phyloP scores from a whole-genome alignment of 1,140 invertebrate species.

The Trialeurodes vaporariorum region DNA sequence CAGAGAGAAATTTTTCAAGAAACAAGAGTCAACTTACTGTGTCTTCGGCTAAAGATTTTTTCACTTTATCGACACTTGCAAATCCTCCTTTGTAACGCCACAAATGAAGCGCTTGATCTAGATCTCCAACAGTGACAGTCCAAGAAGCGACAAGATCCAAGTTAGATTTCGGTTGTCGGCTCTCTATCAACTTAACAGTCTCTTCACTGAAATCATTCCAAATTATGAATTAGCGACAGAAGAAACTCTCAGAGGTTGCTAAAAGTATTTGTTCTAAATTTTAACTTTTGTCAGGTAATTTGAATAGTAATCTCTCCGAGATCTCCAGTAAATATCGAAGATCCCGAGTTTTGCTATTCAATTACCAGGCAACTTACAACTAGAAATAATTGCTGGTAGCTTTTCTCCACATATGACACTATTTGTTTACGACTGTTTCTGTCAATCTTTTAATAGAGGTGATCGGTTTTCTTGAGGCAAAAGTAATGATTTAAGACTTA shows the following conservation, averaged over 20 bases:
- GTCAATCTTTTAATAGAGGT: too few relatives aligned
- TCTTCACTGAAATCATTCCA: conserved; percentile 51
- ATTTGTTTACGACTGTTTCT: too few relatives aligned
- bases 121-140: conserved; percentile 89
- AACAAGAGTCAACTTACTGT: conserved; percentile 41
- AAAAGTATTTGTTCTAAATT: conserved; percentile 2
- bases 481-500: too few relatives aligned
- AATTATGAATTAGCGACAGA: too few relatives aligned
- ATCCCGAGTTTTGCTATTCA: too few relatives aligned
- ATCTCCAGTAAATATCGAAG: too few relatives aligned
- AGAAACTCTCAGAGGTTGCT: neutral
- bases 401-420: too few relatives aligned
- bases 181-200: conserved; percentile 62
- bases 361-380: too few relatives aligned
- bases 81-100: conserved; percentile 92
- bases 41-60: conserved; percentile 56
- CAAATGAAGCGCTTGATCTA: conserved; percentile 91
- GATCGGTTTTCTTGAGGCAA: too few relatives aligned
- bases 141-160: conserved; percentile 71
- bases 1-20: too few relatives aligned
- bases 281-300: neutral
- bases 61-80: conserved; percentile 69
- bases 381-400: too few relatives aligned
- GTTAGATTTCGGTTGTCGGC: conserved; percentile 53
- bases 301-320: neutral